Evolutionary conservation across 1,140 invertebrate species (phyloP).

Genomic region (Listronotus bonariensis): DNA sequence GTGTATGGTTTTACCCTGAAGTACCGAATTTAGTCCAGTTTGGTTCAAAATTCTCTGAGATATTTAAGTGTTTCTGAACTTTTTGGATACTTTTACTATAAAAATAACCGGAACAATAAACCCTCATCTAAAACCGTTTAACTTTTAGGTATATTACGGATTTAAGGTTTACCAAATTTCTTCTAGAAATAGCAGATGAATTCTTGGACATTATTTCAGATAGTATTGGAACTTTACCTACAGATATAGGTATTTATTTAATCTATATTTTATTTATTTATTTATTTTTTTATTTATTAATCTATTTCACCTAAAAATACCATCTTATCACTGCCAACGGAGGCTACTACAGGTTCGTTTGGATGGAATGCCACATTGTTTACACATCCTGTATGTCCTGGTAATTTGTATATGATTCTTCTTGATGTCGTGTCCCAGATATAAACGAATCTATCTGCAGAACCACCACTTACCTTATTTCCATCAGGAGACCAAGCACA

Average conservation of each 20-base stretch:
- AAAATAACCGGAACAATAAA: background rate
- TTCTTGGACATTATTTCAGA: slow-evolving; percentile 76
- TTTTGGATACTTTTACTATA: background rate
- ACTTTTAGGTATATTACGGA: slow-evolving; percentile 70
- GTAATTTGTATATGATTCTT: slow-evolving; percentile 93
- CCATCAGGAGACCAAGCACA: slow-evolving; percentile 92
- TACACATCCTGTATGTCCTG: slow-evolving; percentile 96
- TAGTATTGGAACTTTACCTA: slow-evolving; percentile 60
- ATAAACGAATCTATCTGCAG: slow-evolving; percentile 94
- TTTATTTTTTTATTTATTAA: slow-evolving; percentile 34
- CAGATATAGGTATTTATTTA: slow-evolving; percentile 59
- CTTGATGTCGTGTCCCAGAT: slow-evolving; percentile 95
- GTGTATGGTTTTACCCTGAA: too few species aligned
- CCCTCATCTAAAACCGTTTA: background rate
- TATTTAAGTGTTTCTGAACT: too few species aligned
- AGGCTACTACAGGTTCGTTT: slow-evolving; percentile 91
- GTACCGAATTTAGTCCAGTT: too few species aligned
- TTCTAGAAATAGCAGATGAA: slow-evolving; percentile 74
- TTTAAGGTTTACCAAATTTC: slow-evolving; percentile 70
- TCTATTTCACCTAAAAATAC: slow-evolving; percentile 96
- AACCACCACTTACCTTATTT: slow-evolving; percentile 79
- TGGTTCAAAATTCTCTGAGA: too few species aligned
- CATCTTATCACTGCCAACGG: slow-evolving; percentile 94
- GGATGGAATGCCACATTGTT: slow-evolving; percentile 98
- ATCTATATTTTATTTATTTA: too few species aligned